phyloP scores from a whole-genome alignment of 2,797 vertebrate species.

The Brotula barbata region DNA sequence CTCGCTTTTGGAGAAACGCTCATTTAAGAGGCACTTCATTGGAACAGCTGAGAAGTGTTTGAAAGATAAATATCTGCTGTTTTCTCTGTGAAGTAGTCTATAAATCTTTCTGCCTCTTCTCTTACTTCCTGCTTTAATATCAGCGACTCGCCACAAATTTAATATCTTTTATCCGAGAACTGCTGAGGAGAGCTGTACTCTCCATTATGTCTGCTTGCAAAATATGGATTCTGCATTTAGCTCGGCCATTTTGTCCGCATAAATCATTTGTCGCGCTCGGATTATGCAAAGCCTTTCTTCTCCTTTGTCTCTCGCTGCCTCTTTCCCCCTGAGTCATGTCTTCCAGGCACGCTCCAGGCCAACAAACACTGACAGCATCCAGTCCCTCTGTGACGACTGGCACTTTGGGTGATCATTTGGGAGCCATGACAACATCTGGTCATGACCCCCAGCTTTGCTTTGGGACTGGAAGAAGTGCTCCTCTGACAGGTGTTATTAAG shows the following conservation, averaged over 20 bases:
- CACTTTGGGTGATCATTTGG: conserved; percentile 30
- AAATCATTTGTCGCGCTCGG: background rate
- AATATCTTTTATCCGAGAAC: conserved; percentile 2
- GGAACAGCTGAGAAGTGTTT: conserved; percentile 2
- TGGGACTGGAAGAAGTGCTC: conserved; percentile 12
- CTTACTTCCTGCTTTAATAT: background rate
- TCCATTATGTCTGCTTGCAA: background rate
- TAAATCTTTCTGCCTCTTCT: conserved; percentile 2
- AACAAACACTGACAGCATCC: conserved; percentile 12
- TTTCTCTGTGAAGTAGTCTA: background rate
- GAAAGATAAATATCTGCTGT: conserved; percentile 5
- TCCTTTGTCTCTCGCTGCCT: background rate
- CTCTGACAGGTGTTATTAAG: conserved; percentile 23
- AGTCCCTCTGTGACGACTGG: conserved; percentile 9
- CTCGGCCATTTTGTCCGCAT: background rate
- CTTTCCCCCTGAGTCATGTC: conserved; percentile 11
- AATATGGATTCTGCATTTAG: background rate
- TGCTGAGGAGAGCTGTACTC: background rate
- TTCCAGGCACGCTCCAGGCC: conserved; percentile 16
- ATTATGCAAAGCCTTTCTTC: background rate
- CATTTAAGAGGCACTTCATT: conserved; percentile 27
- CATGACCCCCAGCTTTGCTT: conserved; percentile 26
- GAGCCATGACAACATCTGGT: conserved; percentile 39
- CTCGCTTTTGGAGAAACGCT: conserved; percentile 1
- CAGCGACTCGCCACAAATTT: background rate